Base-by-base conservation (phyloP, 2,797 vertebrate species). In the Podarcis lilfordi region DNA sequence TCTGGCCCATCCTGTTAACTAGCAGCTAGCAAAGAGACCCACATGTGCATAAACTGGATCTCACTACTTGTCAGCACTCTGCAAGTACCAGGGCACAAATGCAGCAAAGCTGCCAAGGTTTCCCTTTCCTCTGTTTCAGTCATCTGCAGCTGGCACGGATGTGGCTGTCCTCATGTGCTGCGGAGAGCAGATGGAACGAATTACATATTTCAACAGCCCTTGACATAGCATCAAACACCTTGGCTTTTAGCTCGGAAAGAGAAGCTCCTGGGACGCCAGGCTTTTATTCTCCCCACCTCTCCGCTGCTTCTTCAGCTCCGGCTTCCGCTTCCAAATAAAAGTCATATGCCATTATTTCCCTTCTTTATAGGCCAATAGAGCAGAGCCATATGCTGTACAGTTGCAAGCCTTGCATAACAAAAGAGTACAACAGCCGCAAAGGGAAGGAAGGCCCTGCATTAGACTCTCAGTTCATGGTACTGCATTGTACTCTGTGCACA, bases 141-240 rank as follows among this genome's bases (percentile, higher is more conserved):
- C 75, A 15, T 92, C 55, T 89, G 89, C 89, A 96, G 92, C 92
- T 95, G 95, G 93, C 88, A 89, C 77, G 81, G 87, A n/a, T 0
- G 32, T 64, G 0, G 0, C 81, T 84, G 79, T 69, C 90, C 92
- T 91, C 87, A 27, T 88, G 82, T 87, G 80, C 87, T 45, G 81
- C 83, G 82, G 86, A 84, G 87, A 95, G 91, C 94, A 96, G 94
- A 96, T 96, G 95, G 95, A 89, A 92, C 91, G 90, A 95, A 95
- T 96, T 95, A 95, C 93, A 94, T 95, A 96, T 97, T 96, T 96
- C 94, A 96, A 90, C 86, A 96, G 88, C 76, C 93, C 93, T 94
- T 96, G 94, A 96, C 95, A 95, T 90, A 87, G 89, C 88, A 91
- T 95, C 95, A 95, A 96, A 95, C 91, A 96, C 94, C 93, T 96